Evolutionary conservation across 23 tunicate species (phyloP).

Genomic region (Halocynthia aurantium): DNA sequence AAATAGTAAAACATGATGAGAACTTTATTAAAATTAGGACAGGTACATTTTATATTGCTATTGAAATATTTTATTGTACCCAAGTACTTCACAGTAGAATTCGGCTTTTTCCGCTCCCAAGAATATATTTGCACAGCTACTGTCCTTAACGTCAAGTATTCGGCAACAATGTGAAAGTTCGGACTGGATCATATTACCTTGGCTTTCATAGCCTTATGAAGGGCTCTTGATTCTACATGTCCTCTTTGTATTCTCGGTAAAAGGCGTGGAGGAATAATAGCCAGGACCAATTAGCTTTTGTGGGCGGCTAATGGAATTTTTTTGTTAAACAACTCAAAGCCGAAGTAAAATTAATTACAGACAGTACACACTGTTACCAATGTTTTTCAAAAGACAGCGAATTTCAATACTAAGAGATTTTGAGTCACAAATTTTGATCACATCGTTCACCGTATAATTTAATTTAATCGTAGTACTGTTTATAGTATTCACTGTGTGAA

Average conservation of each 20-base stretch:
- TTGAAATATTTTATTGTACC: too few species aligned
- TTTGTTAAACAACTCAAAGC: too few species aligned
- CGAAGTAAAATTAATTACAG: too few species aligned
- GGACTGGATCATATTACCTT: slow-evolving; percentile 7
- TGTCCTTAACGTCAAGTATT: slow-evolving; percentile 25
- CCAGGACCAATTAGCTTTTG: not conserved
- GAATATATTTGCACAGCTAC: slow-evolving; percentile 13
- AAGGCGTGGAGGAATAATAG: not conserved
- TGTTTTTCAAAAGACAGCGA: not conserved
- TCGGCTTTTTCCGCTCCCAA: too few species aligned
- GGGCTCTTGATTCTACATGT: slow-evolving; percentile 9
- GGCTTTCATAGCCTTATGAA: slow-evolving; percentile 15
- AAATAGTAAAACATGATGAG: too few species aligned
- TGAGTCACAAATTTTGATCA: too few species aligned
- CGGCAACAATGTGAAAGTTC: slow-evolving; percentile 11
- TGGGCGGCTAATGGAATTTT: not conserved
- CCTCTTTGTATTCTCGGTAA: not conserved
- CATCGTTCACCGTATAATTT: too few species aligned
- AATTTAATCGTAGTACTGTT: too few species aligned
- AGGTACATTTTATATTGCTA: too few species aligned
- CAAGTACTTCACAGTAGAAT: too few species aligned
- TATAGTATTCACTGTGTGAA: too few species aligned
- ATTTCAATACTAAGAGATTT: not conserved
- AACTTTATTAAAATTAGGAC: too few species aligned
- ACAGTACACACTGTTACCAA: not conserved